A percentile compares a stretch with the other conserved stretches of the same genome.
Evolutionary conservation across 2,113 vertebrate species (phyloP).

Genomic region (Manacus vitellinus): DNA sequence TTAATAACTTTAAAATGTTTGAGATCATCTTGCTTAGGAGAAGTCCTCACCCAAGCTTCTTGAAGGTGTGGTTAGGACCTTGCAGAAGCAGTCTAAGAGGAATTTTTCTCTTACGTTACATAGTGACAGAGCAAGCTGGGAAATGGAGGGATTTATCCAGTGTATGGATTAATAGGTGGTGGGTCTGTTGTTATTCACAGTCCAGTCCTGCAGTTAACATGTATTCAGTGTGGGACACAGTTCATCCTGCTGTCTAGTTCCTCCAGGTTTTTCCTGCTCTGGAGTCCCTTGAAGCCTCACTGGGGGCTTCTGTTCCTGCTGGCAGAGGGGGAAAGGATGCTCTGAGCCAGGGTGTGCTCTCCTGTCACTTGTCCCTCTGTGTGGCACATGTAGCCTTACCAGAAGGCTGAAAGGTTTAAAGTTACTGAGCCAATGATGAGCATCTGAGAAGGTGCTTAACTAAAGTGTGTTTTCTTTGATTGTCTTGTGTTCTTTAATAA

Average conservation of each 20-base stretch:
- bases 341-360: background rate
- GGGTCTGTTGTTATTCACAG: background rate
- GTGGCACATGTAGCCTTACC: rapidly evolving
- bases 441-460: constrained; percentile 7
- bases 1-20: background rate
- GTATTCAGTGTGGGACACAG: rapidly evolving
- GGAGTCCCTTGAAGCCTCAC: background rate
- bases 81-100: background rate
- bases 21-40: background rate
- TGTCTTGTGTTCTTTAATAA: constrained; percentile 61
- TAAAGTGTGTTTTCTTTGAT: constrained; percentile 22
- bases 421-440: background rate
- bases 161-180: no score
- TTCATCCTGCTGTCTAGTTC: background rate
- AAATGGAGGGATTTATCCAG: background rate
- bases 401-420: background rate
- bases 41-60: background rate
- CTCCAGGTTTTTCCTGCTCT: background rate
- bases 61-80: background rate
- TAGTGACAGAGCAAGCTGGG: background rate
- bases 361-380: background rate
- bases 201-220: background rate
- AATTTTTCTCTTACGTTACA: rapidly evolving
- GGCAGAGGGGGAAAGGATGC: background rate
- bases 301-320: background rate